Conservation (phyloP, 2,113 vertebrate species). For the Crotalus horridus region DNA sequence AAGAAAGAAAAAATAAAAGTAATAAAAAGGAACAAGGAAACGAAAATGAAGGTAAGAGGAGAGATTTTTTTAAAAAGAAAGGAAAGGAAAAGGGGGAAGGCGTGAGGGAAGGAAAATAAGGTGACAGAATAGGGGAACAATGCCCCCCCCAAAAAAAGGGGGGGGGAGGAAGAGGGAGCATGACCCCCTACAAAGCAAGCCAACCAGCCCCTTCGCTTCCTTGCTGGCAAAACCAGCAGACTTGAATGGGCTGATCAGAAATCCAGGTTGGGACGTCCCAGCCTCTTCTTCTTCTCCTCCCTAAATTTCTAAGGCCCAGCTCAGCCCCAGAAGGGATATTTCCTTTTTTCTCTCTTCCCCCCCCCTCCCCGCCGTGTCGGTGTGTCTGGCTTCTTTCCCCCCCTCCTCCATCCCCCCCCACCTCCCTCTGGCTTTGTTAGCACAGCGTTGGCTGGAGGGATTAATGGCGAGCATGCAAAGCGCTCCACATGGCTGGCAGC, state of each 20-base stretch:
- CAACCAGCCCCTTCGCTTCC: background rate
- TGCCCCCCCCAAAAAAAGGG: background rate
- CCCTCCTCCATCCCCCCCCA: too few species aligned
- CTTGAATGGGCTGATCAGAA: background rate
- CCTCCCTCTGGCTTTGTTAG: conserved; percentile 21
- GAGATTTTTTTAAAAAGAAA: background rate
- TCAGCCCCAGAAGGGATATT: background rate
- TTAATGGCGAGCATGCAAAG: conserved; percentile 20
- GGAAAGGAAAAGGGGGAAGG: background rate
- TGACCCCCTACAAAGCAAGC: background rate
- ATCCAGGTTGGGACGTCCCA: conserved; percentile 11
- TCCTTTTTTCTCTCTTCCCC: too few species aligned
- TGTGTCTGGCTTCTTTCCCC: background rate
- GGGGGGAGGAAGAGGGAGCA: background rate
- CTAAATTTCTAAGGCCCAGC: conserved; percentile 26
- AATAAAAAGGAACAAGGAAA: background rate
- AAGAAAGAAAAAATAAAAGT: background rate
- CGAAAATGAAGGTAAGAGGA: too few species aligned
- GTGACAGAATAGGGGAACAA: background rate
- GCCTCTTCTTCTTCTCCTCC: background rate
- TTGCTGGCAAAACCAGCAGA: background rate
- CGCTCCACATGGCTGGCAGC: conserved; percentile 21
- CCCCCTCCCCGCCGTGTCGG: too few species aligned
- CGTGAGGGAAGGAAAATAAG: rapidly evolving
- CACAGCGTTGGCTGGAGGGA: conserved; percentile 15